Evolutionary conservation across 2,888 invertebrate species (phyloP).

Genomic region (Andrena trimmerana): DNA sequence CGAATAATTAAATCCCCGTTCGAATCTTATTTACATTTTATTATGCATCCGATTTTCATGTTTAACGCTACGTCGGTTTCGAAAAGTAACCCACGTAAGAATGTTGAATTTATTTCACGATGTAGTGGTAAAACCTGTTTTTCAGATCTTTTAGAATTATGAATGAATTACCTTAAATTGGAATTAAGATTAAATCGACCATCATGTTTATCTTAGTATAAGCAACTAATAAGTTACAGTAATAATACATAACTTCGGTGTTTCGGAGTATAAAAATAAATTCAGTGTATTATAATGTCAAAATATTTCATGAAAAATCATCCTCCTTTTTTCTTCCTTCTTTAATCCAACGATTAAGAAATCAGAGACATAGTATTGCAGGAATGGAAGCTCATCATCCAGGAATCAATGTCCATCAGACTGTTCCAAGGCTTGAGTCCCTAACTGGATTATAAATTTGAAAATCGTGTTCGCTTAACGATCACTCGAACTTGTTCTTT

Average conservation of each 20-base stretch:
- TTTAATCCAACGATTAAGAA: too few relatives aligned
- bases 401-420: too few relatives aligned
- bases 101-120: neutral
- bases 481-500: neutral
- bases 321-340: too few relatives aligned
- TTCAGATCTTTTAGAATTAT: neutral
- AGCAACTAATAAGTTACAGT: too few relatives aligned
- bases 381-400: too few relatives aligned
- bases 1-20: constrained; percentile 14
- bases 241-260: too few relatives aligned
- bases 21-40: neutral
- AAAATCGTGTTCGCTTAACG: neutral
- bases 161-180: neutral
- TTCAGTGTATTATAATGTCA: too few relatives aligned
- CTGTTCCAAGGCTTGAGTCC: too few relatives aligned
- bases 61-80: neutral
- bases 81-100: neutral
- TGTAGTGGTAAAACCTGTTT: neutral
- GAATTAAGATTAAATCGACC: neutral
- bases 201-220: too few relatives aligned
- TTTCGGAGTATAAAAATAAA: too few relatives aligned
- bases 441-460: neutral
- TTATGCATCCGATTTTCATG: neutral
- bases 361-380: too few relatives aligned
- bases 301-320: too few relatives aligned